Evolutionary conservation across 2,113 vertebrate genomes (phyloP), one percentile per base, ranked within the genome.

Genomic region (Melanocharis versteri): DNA sequence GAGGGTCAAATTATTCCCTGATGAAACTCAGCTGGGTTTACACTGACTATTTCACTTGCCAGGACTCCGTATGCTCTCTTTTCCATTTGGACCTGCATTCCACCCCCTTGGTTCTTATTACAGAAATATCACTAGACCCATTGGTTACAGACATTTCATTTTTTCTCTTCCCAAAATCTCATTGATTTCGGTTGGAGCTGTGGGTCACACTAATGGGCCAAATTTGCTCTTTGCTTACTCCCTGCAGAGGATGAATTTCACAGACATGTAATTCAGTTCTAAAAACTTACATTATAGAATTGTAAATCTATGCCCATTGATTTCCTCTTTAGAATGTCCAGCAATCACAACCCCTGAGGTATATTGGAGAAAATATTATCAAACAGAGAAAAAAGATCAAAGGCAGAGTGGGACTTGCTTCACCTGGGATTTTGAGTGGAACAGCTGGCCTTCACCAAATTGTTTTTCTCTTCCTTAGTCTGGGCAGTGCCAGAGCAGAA

Each of bases 261-360:
- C 51, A 60, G 62, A 94, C 94, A 83, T 17, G 24, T 77, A 77
- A 80, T 58, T 70, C 62, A 21, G 22, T 77, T 86, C 87, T 88
- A 83, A 93, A 96, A 83, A 64, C 47, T 66, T 62, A 17, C 2
- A 3, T 13, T 83, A 79, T 88, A 83, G 90, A 90, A 84, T 72
- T 93, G 89, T 84, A 94, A 96, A 95, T 96, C 93, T 77, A 80
- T 94, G n/a, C 21, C n/a, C 71, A 96, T 95, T 75, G 87, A 95
- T 96, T 96, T 96, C 60, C 76, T 88, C 35, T 69, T 88, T 77
- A 95, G 56, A 96, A 86, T 7, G 35, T 22, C 35, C 66, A 83
- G n/a, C 7, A 10, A 92, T 62, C 64, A 88, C 47, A 73, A 28
- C 33, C 33, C 47, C 50, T 77, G 39, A 78, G 56, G 56, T 80